A percentile compares a stretch with the other conserved stretches of the same genome.
Conservation (phyloP, 1,140 invertebrate species). For the Brachionus plicatilis region DNA sequence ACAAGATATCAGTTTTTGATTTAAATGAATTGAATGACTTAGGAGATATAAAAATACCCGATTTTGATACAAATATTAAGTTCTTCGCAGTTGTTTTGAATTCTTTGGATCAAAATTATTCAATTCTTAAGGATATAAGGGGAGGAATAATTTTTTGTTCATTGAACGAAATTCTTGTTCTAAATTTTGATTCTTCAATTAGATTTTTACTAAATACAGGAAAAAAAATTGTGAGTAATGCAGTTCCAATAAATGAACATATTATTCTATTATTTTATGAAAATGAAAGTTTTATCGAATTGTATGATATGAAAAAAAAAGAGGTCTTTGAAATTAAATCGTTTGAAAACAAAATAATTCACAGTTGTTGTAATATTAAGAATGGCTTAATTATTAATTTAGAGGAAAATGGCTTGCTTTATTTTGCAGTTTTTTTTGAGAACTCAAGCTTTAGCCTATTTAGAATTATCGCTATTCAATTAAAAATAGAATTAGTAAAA, state of each 20-base stretch:
- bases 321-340: neutral
- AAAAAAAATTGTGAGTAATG: neutral
- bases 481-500: too few species aligned
- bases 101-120: neutral
- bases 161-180: neutral
- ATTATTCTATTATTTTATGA: neutral
- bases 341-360: neutral
- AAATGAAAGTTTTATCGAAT: neutral
- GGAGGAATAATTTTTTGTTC: neutral
- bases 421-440: neutral
- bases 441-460: neutral
- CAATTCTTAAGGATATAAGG: neutral
- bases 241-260: neutral
- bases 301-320: neutral
- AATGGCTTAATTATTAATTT: neutral
- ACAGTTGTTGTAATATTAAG: neutral
- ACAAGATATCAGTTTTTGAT: neutral
- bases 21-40: neutral
- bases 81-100: neutral
- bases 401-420: neutral
- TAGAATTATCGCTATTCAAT: neutral
- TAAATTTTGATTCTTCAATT: neutral
- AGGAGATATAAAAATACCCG: neutral
- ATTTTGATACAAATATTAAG: neutral
- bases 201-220: neutral